Conservation (phyloP, 92 coral and sea anemone genomes). For the Heliopora coerulea region DNA sequence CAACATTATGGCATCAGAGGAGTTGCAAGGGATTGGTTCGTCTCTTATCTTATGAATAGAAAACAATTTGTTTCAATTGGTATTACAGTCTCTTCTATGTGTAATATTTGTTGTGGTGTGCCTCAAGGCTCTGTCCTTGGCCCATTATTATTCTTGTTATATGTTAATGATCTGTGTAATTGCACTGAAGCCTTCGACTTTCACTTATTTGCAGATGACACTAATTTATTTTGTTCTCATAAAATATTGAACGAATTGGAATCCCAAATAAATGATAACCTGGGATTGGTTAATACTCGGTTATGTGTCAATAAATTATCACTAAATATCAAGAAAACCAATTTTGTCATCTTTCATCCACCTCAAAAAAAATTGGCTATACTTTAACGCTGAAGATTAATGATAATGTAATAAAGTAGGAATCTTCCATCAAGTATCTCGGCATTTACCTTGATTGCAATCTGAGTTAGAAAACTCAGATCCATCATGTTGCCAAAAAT, state of each 20-base stretch:
- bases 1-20: constrained; percentile 17
- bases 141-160: background rate
- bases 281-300: constrained; percentile 20
- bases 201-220: constrained; percentile 3
- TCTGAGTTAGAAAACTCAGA: constrained; percentile 50
- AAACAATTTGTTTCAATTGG: constrained; percentile 13
- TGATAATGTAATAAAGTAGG: constrained; percentile 32
- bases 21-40: constrained; percentile 1
- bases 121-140: constrained; percentile 5
- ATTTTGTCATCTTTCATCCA: constrained; percentile 52
- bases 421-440: constrained; percentile 39
- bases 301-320: constrained; percentile 25
- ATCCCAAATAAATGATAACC: background rate
- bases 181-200: background rate
- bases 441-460: constrained; percentile 53
- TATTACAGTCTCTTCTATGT: background rate
- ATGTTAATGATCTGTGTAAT: background rate
- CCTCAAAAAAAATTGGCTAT: constrained; percentile 28
- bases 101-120: background rate
- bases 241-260: background rate
- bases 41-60: constrained; percentile 6
- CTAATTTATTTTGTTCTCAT: background rate
- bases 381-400: constrained; percentile 13
- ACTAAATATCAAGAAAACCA: constrained; percentile 40
- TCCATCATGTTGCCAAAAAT: constrained; percentile 31